Base-by-base conservation (phyloP, 2,797 vertebrate species). In the Poecilia wingei region DNA sequence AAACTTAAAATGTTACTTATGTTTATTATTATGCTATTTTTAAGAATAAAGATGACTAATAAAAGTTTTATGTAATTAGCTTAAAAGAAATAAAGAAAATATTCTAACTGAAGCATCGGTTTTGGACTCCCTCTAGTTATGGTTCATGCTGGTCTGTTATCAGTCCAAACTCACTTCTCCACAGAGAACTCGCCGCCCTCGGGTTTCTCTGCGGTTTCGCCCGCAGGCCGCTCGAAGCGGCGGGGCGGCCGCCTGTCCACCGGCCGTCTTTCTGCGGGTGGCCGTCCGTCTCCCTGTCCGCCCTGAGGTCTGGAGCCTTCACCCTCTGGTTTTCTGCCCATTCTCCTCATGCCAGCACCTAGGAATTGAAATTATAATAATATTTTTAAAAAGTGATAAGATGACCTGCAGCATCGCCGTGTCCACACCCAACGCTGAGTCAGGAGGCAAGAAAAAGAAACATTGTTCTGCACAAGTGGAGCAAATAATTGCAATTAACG, bases 161-260 rank as follows among this genome's bases (percentile, higher is more conserved):
- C 22, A 70, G 68, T 28, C 2, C 3, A 0, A 79, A 94, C 96
- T 97, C 93, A 98, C 98, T 98, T 98, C 80, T 99, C 98, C 86
- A 97, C 97, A 5, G 98, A 98, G 92, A 98, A 98, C 79, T 99
- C 98, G 70, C 97, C 98, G 70, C 96, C 97, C 94, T 99, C 98
- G 0, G 97, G 96, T 90, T 99, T 99, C 69, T 99, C 98, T n/a
- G 83, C 90, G 49, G 96, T 96, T 0, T 94, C 94, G 5, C 93
- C 92, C 20, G 95, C 91, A 16, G 98, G 97, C 82, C 97, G 97
- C 74, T 99, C 98, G 6, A 94, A 94, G 83, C 98, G 96, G 18
- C 97, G 97, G 9, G 97, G 98, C 79, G 97, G 97, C 92, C 98
- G 96, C 92, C 98, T 96, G 79, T 99, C 98, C 5, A 43, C 82